phyloP scores from a whole-genome alignment of 2,888 invertebrate genomes.

The Euclidia mi region DNA sequence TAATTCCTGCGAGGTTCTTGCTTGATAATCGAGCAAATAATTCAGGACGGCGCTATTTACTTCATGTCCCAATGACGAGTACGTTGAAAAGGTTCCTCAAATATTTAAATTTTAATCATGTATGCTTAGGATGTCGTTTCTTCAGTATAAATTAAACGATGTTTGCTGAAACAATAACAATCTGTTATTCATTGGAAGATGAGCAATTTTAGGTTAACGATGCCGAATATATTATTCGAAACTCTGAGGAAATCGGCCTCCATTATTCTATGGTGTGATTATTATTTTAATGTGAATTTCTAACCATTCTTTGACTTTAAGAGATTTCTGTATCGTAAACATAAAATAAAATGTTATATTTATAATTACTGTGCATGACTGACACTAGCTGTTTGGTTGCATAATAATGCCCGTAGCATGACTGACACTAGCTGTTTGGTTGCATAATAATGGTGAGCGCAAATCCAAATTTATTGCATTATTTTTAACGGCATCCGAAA shows the following conservation, averaged over 20 bases:
- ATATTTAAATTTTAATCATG: conserved; percentile 60
- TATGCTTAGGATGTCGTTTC: conserved; percentile 54
- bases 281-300: too few relatives aligned
- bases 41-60: conserved; percentile 25
- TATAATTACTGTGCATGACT: too few relatives aligned
- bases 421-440: too few relatives aligned
- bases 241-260: not conserved
- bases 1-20: not conserved
- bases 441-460: too few relatives aligned
- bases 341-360: too few relatives aligned
- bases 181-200: conserved; percentile 48
- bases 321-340: too few relatives aligned
- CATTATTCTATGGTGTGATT: too few relatives aligned
- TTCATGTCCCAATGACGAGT: conserved; percentile 27
- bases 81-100: conserved; percentile 45
- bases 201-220: conserved; percentile 31
- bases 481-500: too few relatives aligned
- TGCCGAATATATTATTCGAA: conserved; percentile 4
- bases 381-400: too few relatives aligned
- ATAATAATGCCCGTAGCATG: too few relatives aligned
- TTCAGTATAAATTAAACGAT: conserved; percentile 43
- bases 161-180: conserved; percentile 48
- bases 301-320: too few relatives aligned
- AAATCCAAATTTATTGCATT: too few relatives aligned
- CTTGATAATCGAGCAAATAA: conserved; percentile 29